Conservation (phyloP, 2,888 invertebrate species). For the Lasioglossum pauxillum region DNA sequence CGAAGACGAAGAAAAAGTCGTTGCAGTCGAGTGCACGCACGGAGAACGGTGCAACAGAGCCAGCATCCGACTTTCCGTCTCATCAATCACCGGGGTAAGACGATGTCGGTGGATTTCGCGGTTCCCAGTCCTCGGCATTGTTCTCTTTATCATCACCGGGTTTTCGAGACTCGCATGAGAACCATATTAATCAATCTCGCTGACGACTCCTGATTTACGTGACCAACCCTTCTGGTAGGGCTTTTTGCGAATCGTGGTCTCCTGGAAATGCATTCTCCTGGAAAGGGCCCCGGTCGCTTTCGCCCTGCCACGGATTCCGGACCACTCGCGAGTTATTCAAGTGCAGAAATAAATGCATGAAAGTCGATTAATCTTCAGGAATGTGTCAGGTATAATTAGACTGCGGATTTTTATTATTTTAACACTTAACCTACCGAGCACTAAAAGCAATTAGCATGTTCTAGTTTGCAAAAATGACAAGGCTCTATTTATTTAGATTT, state of each 20-base stretch:
- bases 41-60: neutral
- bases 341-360: too few relatives aligned
- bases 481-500: too few relatives aligned
- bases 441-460: too few relatives aligned
- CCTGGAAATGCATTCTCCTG: neutral
- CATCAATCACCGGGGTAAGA: neutral
- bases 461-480: too few relatives aligned
- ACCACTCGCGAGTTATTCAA: neutral
- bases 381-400: too few relatives aligned
- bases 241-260: neutral
- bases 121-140: neutral
- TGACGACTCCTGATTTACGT: constrained; percentile 22
- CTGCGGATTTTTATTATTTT: too few relatives aligned
- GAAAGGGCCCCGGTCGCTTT: neutral
- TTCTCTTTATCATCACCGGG: constrained; percentile 11
- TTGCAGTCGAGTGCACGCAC: neutral
- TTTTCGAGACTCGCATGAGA: constrained; percentile 39
- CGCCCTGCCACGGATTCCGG: neutral
- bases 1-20: neutral
- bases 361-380: too few relatives aligned
- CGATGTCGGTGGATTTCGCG: neutral
- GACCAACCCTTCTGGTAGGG: neutral
- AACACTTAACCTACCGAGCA: too few relatives aligned
- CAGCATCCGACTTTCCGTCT: neutral
- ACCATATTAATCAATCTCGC: constrained; percentile 41